Evolutionary conservation across 2,888 invertebrate genomes (phyloP), one percentile per base, ranked within the genome.

Genomic region (Catocala sponsa): DNA sequence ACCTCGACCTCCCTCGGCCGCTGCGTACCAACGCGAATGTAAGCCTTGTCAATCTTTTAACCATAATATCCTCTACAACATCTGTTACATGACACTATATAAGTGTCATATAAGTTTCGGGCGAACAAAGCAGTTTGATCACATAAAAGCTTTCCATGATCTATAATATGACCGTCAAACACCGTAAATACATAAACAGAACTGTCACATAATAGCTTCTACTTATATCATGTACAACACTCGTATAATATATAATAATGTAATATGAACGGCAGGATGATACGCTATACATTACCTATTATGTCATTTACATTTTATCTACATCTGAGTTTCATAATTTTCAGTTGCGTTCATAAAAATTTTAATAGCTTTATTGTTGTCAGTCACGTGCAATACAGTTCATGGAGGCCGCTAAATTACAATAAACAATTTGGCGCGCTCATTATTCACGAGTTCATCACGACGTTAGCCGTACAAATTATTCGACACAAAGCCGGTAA

Each of bases 371-470:
- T 87, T 82, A 91, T 90, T 90, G 88, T 88, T 79, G 84, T 67
- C 77, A 82, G 88, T 92, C 91, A 92, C 91, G 92, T 91, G 86
- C 83, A 84, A 68, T 83, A 78, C 84, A 86, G 83, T 88, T 84
- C 87, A 90, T 89, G 87, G 88, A 86, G 86, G 83, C 78, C 80
- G 85, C 88, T 83, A 89, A 90, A 93, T 92, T 88, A 93, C 88
- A 94, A 92, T 92, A 91, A 92, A 94, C 92, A 92, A 91, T 92
- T 92, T 89, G 77, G 87, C 80, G 84, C 86, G 81, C 87, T 92
- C 93, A 91, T 93, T 92, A 92, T 87, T 84, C 80, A 79, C 79
- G 81, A 82, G 88, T 90, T 91, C 92, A 93, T 93, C 89, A 91
- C 88, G 85, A 85, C 84, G 84, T 85, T 85, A 84, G 81, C 79